These are phyloP conservation scores for Fulica atra DNA, from an alignment of 2,113 vertebrate genomes.

Conservation along the genomic window DNA sequence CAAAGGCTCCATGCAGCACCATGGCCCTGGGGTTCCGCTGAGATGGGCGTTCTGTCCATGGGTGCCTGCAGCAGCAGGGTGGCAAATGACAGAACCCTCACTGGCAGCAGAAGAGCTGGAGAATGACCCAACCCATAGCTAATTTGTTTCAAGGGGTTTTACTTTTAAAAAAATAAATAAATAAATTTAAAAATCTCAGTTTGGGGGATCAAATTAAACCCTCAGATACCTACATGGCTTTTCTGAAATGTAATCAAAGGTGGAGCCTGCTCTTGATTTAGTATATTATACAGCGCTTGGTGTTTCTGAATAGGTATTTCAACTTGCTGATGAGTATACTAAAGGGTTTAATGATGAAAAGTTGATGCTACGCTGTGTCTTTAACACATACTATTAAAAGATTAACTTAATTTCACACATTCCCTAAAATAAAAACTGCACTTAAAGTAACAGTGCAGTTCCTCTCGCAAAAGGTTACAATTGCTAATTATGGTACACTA, in stretches of 20 bases:
- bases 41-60: background rate
- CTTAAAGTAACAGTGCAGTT: background rate
- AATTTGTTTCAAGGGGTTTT: background rate
- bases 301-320: constrained; percentile 7
- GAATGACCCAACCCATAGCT: background rate
- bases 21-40: background rate
- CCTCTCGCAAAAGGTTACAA: background rate
- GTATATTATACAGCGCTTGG: background rate
- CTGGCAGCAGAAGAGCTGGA: background rate
- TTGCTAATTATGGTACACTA: background rate
- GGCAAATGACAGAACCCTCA: background rate
- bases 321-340: background rate
- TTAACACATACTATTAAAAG: background rate
- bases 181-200: background rate
- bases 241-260: background rate
- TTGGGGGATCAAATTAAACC: background rate
- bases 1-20: background rate
- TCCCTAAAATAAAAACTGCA: background rate
- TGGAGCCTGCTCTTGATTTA: background rate
- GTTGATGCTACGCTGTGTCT: background rate
- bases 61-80: background rate
- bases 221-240: background rate
- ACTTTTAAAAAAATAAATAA: background rate
- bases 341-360: background rate
- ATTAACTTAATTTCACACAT: background rate